phyloP scores from a whole-genome alignment of 1,140 invertebrate genomes.

The Drosophila novamexicana region DNA sequence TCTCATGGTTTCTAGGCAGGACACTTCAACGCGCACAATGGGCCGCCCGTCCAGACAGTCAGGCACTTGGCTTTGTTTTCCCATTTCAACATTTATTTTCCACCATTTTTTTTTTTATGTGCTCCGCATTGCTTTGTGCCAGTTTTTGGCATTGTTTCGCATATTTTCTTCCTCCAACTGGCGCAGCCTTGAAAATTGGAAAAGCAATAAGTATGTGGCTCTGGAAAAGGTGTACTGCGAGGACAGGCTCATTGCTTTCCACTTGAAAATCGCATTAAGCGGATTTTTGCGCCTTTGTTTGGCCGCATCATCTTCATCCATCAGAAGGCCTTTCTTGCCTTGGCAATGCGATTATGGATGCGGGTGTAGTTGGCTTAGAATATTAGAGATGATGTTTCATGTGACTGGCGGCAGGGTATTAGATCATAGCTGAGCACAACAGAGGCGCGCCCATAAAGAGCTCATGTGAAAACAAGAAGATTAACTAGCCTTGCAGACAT shows the following conservation, averaged over 20 bases:
- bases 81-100: slow-evolving; percentile 6
- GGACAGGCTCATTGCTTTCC: slow-evolving; percentile 62
- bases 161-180: slow-evolving; percentile 27
- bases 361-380: slow-evolving; percentile 19
- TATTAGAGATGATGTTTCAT: slow-evolving; percentile 12
- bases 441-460: slow-evolving; percentile 29
- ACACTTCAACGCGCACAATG: slow-evolving; percentile 68
- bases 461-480: slow-evolving; percentile 10
- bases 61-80: slow-evolving; percentile 69
- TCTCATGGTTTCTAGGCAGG: slow-evolving; percentile 23
- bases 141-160: slow-evolving; percentile 67
- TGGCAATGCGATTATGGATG: slow-evolving; percentile 39
- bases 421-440: slow-evolving; percentile 53
- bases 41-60: slow-evolving; percentile 61
- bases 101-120: slow-evolving; percentile 14
- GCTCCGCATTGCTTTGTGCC: slow-evolving; percentile 53
- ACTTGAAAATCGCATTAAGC: slow-evolving; percentile 80
- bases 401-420: slow-evolving; percentile 58
- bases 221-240: slow-evolving; percentile 15
- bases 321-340: slow-evolving; percentile 18
- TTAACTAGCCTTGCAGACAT: neutral
- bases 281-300: slow-evolving; percentile 60
- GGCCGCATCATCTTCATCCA: slow-evolving; percentile 54
- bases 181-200: slow-evolving; percentile 64
- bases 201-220: slow-evolving; percentile 10